A percentile compares a stretch with the other conserved stretches of the same genome.
These are phyloP conservation scores for Athrips mouffetella DNA, from an alignment of 2,888 invertebrate species.

Conservation along the genomic window DNA sequence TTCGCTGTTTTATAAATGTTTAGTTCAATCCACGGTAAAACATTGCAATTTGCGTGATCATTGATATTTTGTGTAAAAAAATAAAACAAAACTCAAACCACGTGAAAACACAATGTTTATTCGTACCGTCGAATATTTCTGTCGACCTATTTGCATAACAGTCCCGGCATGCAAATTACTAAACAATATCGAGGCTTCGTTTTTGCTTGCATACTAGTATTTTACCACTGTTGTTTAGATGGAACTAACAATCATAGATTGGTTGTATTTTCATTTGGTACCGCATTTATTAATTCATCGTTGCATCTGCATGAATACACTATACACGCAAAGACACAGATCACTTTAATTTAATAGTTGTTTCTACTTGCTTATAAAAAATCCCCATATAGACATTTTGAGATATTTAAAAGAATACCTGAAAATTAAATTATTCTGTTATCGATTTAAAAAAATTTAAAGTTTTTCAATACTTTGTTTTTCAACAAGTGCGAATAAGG, in stretches of 20 bases:
- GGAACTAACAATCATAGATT: slow-evolving; percentile 17
- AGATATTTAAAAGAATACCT: no score
- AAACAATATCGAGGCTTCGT: slow-evolving; percentile 22
- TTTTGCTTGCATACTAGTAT: slow-evolving; percentile 13
- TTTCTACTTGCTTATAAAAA: no score
- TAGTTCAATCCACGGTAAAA: not conserved
- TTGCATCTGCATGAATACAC: not conserved
- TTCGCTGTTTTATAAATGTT: slow-evolving; percentile 3
- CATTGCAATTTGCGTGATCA: slow-evolving; percentile 8
- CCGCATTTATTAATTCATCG: not conserved
- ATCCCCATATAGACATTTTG: no score
- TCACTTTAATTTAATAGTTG: no score
- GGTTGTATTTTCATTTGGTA: slow-evolving; percentile 7
- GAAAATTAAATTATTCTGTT: no score
- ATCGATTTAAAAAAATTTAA: no score
- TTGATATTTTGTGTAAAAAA: slow-evolving; percentile 6
- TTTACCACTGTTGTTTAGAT: slow-evolving; percentile 18
- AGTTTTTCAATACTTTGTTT: no score
- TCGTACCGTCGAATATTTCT: slow-evolving; percentile 24
- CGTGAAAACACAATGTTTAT: slow-evolving; percentile 27
- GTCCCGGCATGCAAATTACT: slow-evolving; percentile 22
- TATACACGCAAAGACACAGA: no score
- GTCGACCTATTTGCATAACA: slow-evolving; percentile 25
- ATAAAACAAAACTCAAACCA: slow-evolving; percentile 19
- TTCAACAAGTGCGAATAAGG: no score